These are phyloP conservation scores for Harmothoe impar DNA, from an alignment of 2,888 invertebrate genomes.

Conservation along the genomic window DNA sequence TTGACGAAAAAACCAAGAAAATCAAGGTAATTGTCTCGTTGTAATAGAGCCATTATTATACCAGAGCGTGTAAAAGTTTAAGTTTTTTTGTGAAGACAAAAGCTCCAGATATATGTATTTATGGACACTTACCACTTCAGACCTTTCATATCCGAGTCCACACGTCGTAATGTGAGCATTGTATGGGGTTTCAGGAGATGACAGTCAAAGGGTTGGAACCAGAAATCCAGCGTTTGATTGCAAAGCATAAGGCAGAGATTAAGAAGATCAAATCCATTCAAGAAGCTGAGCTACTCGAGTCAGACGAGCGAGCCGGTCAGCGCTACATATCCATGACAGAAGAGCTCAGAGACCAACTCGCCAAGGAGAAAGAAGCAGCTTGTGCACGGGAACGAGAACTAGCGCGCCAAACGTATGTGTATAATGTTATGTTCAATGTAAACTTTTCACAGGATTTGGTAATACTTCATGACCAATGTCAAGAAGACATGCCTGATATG, in stretches of 20 bases:
- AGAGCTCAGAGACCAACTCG: constrained; percentile 82
- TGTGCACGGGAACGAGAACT: constrained; percentile 82
- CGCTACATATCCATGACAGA: constrained; percentile 82
- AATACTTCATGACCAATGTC: not conserved
- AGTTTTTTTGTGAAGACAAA: too few species aligned
- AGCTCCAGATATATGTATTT: too few species aligned
- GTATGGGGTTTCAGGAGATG: constrained; percentile 80
- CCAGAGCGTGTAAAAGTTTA: too few species aligned
- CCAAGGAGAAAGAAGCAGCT: constrained; percentile 82
- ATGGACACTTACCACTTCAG: too few species aligned
- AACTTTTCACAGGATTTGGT: not conserved
- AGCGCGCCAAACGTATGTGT: constrained; percentile 80
- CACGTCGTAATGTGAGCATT: too few species aligned
- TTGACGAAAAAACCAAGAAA: constrained; percentile 84
- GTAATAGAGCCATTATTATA: not conserved
- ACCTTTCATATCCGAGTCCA: too few species aligned
- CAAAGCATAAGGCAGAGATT: constrained; percentile 83
- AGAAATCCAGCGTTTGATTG: constrained; percentile 83
- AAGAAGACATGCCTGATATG: too few species aligned
- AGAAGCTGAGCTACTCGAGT: constrained; percentile 82
- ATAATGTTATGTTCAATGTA: not conserved
- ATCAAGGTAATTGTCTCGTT: constrained; percentile 80
- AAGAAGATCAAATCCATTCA: constrained; percentile 83
- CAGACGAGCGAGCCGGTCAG: constrained; percentile 83
- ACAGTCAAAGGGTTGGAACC: constrained; percentile 84